These are phyloP conservation scores for Montipora cactus DNA, from an alignment of 64 coral and sea anemone species.

Conservation along the genomic window DNA sequence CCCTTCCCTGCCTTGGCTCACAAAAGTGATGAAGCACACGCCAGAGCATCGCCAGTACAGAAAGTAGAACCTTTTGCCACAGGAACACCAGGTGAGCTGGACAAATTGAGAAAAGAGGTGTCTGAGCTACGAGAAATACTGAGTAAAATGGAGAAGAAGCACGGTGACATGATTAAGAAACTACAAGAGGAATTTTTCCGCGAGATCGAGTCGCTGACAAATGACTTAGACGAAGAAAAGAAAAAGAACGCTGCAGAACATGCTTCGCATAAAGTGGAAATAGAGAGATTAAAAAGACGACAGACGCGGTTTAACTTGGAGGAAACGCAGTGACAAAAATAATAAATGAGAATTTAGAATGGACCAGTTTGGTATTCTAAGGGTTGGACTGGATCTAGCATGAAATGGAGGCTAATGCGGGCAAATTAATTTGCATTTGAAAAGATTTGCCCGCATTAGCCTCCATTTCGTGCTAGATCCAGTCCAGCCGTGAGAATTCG, in stretches of 20 bases:
- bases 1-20: neutral
- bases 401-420: too few species aligned
- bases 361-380: neutral
- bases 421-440: too few species aligned
- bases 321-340: neutral
- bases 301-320: neutral
- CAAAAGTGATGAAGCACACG: neutral
- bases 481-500: too few species aligned
- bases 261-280: slow-evolving; percentile 75
- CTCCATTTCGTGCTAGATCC: too few species aligned
- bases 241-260: slow-evolving; percentile 45
- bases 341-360: neutral
- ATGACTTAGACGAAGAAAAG: slow-evolving; percentile 86
- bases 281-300: slow-evolving; percentile 73
- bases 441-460: too few species aligned
- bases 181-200: slow-evolving; percentile 44
- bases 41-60: neutral
- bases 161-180: slow-evolving; percentile 56
- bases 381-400: too few species aligned
- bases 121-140: slow-evolving; percentile 54
- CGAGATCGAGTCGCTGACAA: slow-evolving; percentile 80
- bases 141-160: slow-evolving; percentile 71
- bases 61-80: slow-evolving; percentile 53
- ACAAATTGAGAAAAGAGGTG: slow-evolving; percentile 56
- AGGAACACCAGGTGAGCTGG: slow-evolving; percentile 39